Conservation (phyloP, 2,797 vertebrate species). For the Streptopelia turtur region DNA sequence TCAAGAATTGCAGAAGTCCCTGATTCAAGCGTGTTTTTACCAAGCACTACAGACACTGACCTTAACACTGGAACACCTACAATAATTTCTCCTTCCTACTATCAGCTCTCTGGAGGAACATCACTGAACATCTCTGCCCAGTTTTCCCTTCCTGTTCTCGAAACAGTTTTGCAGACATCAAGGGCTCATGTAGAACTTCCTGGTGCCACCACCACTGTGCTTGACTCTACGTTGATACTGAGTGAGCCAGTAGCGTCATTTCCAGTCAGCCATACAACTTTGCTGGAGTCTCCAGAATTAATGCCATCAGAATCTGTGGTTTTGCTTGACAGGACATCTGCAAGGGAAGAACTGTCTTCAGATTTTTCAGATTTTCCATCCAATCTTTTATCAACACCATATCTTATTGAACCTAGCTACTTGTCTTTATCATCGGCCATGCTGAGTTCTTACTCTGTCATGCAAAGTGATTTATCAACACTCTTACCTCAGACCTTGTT, state of each 20-base stretch:
- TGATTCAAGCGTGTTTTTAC: background rate
- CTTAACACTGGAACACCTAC: background rate
- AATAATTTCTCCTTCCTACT: conserved; percentile 42
- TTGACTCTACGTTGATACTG: conserved; percentile 76
- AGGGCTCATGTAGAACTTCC: conserved; percentile 68
- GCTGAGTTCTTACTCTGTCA: conserved; percentile 5
- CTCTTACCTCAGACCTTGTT: conserved; percentile 48
- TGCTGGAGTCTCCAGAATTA: background rate
- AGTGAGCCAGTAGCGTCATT: background rate
- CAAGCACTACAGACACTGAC: conserved; percentile 19
- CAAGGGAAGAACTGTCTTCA: background rate
- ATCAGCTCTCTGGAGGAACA: conserved; percentile 39
- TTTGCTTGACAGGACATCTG: background rate
- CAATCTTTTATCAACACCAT: conserved; percentile 10
- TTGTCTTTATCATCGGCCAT: background rate
- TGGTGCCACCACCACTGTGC: conserved; percentile 76
- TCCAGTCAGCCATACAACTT: background rate
- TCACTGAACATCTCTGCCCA: conserved; percentile 65
- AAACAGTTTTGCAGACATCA: conserved; percentile 63
- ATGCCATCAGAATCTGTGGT: conserved; percentile 39
- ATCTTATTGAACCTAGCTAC: conserved; percentile 51
- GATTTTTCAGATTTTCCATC: conserved; percentile 40
- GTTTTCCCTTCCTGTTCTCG: conserved; percentile 72
- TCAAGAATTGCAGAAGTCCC: conserved; percentile 69
- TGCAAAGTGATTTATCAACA: conserved; percentile 2